Conservation (phyloP, 2,113 vertebrate species). For the Ploceus nigricollis region DNA sequence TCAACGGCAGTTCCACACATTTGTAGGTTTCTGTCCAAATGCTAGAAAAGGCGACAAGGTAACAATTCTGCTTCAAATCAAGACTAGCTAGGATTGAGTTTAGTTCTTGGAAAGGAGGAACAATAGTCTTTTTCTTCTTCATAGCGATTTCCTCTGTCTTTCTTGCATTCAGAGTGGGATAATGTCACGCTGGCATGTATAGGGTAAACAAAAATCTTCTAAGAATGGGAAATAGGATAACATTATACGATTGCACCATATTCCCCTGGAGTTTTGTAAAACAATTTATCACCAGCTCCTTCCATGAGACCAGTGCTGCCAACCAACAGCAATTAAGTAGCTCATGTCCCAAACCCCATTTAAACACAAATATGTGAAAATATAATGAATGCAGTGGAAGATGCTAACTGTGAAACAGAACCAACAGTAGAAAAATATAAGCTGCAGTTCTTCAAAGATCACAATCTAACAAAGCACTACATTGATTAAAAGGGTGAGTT, state of each 20-base stretch:
- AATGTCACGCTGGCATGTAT: fast-evolving
- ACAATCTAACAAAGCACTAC: neutral
- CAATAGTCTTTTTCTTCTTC: neutral
- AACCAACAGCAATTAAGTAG: neutral
- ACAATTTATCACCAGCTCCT: neutral
- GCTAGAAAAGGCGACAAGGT: neutral
- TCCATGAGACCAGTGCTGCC: neutral
- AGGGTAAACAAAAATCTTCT: neutral
- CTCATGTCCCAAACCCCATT: neutral
- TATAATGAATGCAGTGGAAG: neutral
- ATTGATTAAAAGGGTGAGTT: neutral
- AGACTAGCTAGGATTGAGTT: neutral
- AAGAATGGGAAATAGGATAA: neutral
- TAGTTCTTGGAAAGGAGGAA: neutral
- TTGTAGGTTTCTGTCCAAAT: neutral
- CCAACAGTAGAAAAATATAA: neutral
- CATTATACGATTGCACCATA: neutral
- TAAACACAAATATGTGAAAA: neutral
- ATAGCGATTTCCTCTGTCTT: neutral
- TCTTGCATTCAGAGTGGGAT: neutral
- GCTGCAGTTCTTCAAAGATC: neutral
- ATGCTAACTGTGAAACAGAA: neutral
- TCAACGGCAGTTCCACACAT: neutral
- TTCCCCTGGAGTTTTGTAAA: neutral
- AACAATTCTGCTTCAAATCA: conserved; percentile 14